Percentiles rank a stretch among this genome's conserved stretches.
Conservation (phyloP, 2,888 invertebrate species). For the Drosophila paranaensis region DNA sequence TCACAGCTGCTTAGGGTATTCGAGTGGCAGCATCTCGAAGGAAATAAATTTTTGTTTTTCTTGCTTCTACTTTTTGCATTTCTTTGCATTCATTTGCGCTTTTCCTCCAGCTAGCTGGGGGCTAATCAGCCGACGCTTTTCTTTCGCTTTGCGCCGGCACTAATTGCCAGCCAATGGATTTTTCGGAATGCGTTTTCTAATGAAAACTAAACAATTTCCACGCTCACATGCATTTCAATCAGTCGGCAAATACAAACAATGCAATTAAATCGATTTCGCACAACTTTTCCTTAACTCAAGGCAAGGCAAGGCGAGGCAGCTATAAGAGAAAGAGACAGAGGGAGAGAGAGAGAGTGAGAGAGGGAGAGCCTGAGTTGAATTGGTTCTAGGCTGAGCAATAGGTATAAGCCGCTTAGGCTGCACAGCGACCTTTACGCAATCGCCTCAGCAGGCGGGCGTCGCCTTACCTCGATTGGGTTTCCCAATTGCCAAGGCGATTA, state of each 20-base stretch:
- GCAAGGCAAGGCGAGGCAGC: background rate
- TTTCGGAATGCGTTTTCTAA: slow-evolving; percentile 23
- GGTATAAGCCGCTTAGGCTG: slow-evolving; percentile 44
- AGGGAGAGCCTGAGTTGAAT: background rate
- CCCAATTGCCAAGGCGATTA: slow-evolving; percentile 65
- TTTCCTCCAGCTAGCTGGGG: slow-evolving; percentile 23
- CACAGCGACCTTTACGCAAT: slow-evolving; percentile 12
- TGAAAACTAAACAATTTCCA: slow-evolving; percentile 46
- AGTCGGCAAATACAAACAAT: slow-evolving; percentile 27
- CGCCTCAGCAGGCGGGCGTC: slow-evolving; percentile 5
- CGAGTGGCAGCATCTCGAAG: background rate
- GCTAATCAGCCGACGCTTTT: slow-evolving; percentile 28
- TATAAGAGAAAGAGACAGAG: background rate
- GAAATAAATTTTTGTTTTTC: background rate
- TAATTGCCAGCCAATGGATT: slow-evolving; percentile 33
- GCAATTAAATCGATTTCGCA: slow-evolving; percentile 24
- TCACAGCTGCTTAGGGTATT: background rate
- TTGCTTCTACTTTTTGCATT: background rate
- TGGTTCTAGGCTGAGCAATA: slow-evolving; percentile 5
- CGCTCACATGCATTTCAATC: slow-evolving; percentile 37
- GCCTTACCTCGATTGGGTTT: slow-evolving; percentile 14
- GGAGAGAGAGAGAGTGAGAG: too few relatives aligned
- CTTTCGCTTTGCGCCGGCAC: slow-evolving; percentile 6
- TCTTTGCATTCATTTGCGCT: slow-evolving; percentile 6
- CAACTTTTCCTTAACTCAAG: slow-evolving; percentile 1